Evolutionary conservation across 2,888 invertebrate genomes (phyloP).

Genomic region (Pseudococcus viburni): DNA sequence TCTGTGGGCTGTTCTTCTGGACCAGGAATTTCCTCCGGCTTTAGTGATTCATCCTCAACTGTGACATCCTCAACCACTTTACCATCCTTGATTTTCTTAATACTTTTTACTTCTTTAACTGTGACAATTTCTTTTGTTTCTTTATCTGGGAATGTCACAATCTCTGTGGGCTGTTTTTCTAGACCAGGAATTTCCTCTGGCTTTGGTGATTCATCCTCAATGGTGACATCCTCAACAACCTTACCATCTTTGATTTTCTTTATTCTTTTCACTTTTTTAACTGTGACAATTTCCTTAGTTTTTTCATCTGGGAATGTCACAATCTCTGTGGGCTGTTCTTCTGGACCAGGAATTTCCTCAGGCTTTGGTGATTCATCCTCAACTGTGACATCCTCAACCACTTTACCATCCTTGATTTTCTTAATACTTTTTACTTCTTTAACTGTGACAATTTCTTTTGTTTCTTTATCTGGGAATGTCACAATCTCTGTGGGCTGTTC

Average conservation of each 20-base stretch:
- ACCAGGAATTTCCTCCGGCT: background rate
- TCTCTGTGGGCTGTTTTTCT: background rate
- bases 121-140: background rate
- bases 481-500: background rate
- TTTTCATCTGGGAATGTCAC: slow-evolving; percentile 55
- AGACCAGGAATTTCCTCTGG: background rate
- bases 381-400: background rate
- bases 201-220: background rate
- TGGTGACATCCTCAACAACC: background rate
- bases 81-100: background rate
- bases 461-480: background rate
- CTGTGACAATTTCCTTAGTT: background rate
- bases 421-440: background rate
- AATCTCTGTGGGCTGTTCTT: background rate
- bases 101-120: background rate
- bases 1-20: background rate
- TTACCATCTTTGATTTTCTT: background rate
- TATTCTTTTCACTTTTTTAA: background rate
- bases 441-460: background rate
- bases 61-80: background rate
- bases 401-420: background rate
- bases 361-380: background rate
- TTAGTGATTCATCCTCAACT: background rate
- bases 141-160: background rate
- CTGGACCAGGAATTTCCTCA: background rate